Percentiles rank a stretch among this genome's conserved stretches.
phyloP scores from a whole-genome alignment of 2,113 vertebrate genomes.

The Odontesthes bonariensis region DNA sequence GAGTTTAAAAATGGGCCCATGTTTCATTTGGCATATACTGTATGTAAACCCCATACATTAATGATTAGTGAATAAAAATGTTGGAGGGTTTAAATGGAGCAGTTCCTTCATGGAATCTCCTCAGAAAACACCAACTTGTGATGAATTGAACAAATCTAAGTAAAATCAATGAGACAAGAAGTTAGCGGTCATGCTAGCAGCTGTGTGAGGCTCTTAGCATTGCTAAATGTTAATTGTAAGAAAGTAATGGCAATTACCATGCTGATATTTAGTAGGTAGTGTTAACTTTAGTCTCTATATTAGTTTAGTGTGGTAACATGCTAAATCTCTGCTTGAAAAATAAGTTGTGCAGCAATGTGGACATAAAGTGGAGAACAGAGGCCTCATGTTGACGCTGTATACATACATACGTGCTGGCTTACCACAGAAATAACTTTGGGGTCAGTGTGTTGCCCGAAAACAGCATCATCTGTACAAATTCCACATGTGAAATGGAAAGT shows the following conservation, averaged over 20 bases:
- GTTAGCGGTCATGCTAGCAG: neutral
- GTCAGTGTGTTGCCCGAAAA: neutral
- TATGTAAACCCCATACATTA: neutral
- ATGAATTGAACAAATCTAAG: too few species aligned
- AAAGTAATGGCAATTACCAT: neutral
- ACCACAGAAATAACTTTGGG: too few species aligned
- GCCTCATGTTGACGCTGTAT: too few species aligned
- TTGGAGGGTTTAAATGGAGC: neutral
- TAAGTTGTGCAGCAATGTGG: too few species aligned
- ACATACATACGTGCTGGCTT: too few species aligned
- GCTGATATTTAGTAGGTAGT: neutral
- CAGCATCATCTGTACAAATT: neutral
- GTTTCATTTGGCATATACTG: neutral
- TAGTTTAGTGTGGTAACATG: neutral
- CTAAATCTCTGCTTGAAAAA: neutral
- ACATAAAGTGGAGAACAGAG: too few species aligned
- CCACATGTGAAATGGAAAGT: neutral
- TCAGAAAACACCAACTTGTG: neutral
- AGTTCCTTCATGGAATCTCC: neutral
- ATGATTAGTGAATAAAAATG: neutral
- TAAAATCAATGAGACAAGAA: too few species aligned
- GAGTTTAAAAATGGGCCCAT: too few species aligned
- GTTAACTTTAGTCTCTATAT: neutral
- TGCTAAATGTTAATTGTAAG: neutral
- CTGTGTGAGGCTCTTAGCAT: neutral